Evolutionary conservation across 2,797 vertebrate species (phyloP), one percentile per base, ranked within the genome.

Genomic region (Melanotaenia pygmaea): DNA sequence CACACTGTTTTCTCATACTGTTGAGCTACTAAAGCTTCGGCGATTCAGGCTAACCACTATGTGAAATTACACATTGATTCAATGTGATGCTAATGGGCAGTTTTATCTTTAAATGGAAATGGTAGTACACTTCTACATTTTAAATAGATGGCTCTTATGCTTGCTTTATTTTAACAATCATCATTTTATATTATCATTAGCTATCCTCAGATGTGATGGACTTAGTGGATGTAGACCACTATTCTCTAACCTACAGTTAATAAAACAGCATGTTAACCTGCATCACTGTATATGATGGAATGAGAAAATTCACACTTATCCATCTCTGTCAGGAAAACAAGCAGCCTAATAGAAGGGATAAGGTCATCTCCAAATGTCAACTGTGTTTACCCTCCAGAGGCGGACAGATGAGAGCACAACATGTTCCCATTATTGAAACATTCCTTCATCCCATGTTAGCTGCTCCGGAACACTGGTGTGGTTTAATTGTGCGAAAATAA

Each of bases 331-430:
- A 87, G 85, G 90, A 86, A 88, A 90, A 87, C 84, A 87, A 85
- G 80, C 77, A 50, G 80, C 79, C 68, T 88, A 91, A 91, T 89
- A 82, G 84, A 90, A 80, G 62, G 84, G 84, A 92, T 89, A 94
- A 94, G 93, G 92, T 94, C 93, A 94, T 80, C 69, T 76, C 64
- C 81, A 94, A 94, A 93, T 94, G 92, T 93, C 93, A 93, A 85
- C 88, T 64, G 79, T 94, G 93, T 94, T 94, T 94, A 92, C 89
- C 88, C 91, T 91, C 85, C 86, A 77, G 86, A 89, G 79, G 82
- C 83, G 79, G 89, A 92, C 86, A 83, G 88, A 92, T 91, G 76
- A 88, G 85, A 92, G 87, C 86, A 84, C 84, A 85, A 86, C 87
- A 87, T 84, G 79, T 81, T 86, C 70, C 65, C 56, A 83, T 90